These are phyloP conservation scores for Lepidotrigona ventralis DNA, from an alignment of 1,140 invertebrate genomes.

Conservation along the genomic window DNA sequence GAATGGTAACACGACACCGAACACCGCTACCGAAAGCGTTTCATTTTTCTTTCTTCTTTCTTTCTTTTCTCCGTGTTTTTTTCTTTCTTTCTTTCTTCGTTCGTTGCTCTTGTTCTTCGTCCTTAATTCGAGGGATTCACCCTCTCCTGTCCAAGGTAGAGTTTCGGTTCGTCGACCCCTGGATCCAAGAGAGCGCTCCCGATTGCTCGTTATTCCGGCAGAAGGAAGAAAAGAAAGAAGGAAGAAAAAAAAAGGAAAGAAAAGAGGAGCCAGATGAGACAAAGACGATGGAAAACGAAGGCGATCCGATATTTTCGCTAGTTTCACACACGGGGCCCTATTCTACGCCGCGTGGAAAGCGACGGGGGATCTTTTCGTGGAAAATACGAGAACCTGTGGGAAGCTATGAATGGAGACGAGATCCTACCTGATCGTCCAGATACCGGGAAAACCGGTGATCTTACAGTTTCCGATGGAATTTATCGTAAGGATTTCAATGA, in stretches of 20 bases:
- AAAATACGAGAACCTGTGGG: slow-evolving; percentile 64
- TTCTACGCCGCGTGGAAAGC: slow-evolving; percentile 29
- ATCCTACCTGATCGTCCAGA: slow-evolving; percentile 38
- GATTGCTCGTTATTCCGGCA: slow-evolving; percentile 43
- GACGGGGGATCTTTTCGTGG: slow-evolving; percentile 44
- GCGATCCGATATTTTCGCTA: slow-evolving; percentile 54
- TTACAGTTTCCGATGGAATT: slow-evolving; percentile 2
- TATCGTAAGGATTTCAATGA: not conserved
- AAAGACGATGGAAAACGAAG: slow-evolving; percentile 30
- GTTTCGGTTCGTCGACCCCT: slow-evolving; percentile 37
- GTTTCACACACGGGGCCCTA: slow-evolving; percentile 33
- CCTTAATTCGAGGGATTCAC: slow-evolving; percentile 49
- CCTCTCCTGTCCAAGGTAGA: not conserved
- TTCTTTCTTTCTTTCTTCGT: not conserved
- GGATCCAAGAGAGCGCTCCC: not conserved
- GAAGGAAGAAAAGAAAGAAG: not conserved
- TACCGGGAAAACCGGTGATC: slow-evolving; percentile 4
- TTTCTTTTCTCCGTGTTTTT: not conserved
- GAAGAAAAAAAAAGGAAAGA: too few species aligned
- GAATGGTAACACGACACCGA: slow-evolving; percentile 35
- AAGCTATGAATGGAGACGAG: slow-evolving; percentile 56
- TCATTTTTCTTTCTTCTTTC: slow-evolving; percentile 32
- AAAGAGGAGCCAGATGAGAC: slow-evolving; percentile 17
- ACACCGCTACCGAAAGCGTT: slow-evolving; percentile 35
- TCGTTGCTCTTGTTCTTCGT: slow-evolving; percentile 28